These are phyloP conservation scores for Mechanitis mazaeus DNA, from an alignment of 2,888 invertebrate genomes.

Conservation along the genomic window DNA sequence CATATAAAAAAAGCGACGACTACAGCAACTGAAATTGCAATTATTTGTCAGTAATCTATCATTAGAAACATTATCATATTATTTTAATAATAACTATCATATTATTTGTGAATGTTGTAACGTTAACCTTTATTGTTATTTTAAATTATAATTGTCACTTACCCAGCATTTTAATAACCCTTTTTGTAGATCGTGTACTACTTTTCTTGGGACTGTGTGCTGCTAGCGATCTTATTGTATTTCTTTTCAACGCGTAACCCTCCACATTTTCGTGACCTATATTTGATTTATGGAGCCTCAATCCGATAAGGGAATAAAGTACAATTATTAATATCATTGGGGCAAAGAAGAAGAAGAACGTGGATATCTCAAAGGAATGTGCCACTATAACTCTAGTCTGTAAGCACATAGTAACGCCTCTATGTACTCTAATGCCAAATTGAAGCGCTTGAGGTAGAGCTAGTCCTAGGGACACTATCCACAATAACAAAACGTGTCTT, in stretches of 20 bases:
- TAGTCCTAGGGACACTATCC: constrained; percentile 84
- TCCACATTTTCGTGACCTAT: constrained; percentile 46
- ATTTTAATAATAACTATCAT: not conserved
- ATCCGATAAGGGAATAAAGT: constrained; percentile 81
- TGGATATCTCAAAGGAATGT: constrained; percentile 83
- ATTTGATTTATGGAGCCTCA: constrained; percentile 74
- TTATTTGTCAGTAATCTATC: too few species aligned
- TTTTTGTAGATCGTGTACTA: constrained; percentile 78
- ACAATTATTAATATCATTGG: constrained; percentile 86
- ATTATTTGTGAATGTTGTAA: not conserved
- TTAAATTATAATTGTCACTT: constrained; percentile 45
- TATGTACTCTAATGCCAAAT: constrained; percentile 59
- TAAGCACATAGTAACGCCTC: constrained; percentile 64
- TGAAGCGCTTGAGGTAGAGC: constrained; percentile 82
- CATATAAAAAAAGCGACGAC: constrained; percentile 94
- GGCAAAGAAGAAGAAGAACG: constrained; percentile 83
- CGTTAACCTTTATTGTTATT: not conserved
- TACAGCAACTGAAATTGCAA: constrained; percentile 81
- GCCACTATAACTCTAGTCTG: constrained; percentile 72
- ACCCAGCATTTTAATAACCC: constrained; percentile 87
- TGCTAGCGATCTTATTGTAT: constrained; percentile 41
- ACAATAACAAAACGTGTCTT: constrained; percentile 87
- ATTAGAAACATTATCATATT: too few species aligned
- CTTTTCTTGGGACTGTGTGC: constrained; percentile 43
- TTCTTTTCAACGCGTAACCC: constrained; percentile 41